phyloP scores from a whole-genome alignment of 2,888 invertebrate species.

The Malacosoma neustria region DNA sequence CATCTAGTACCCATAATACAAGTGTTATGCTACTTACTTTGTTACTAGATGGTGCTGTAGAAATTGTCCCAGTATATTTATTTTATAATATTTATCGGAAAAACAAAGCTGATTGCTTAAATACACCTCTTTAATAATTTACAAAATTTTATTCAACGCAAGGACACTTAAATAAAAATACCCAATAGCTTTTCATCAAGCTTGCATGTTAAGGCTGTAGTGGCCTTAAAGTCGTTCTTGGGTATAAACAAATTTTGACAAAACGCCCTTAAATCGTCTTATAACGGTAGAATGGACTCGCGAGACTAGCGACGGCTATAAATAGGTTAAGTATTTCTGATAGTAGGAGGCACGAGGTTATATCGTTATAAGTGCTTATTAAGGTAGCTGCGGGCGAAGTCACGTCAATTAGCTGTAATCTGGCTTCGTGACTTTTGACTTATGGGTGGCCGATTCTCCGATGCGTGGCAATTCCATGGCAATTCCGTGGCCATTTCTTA shows the following conservation, averaged over 20 bases:
- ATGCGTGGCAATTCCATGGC: constrained; percentile 38
- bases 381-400: constrained; percentile 50
- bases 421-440: constrained; percentile 68
- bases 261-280: not conserved
- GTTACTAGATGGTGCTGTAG: too few relatives aligned
- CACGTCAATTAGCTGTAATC: constrained; percentile 65
- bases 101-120: too few relatives aligned
- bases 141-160: too few relatives aligned
- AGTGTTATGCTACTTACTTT: too few relatives aligned
- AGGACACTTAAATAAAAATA: too few relatives aligned
- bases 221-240: not conserved
- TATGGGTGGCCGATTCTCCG: constrained; percentile 58
- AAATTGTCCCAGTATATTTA: too few relatives aligned
- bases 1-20: too few relatives aligned
- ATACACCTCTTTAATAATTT: too few relatives aligned
- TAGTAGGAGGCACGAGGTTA: constrained; percentile 56
- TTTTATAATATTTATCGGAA: too few relatives aligned
- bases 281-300: constrained; percentile 4
- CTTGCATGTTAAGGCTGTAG: not conserved
- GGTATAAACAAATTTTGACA: not conserved
- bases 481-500: constrained; percentile 11
- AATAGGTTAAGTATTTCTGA: constrained; percentile 70
- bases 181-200: too few relatives aligned
- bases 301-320: constrained; percentile 18
- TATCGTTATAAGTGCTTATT: constrained; percentile 67